A percentile compares a stretch with the other conserved stretches of the same genome.
phyloP scores from a whole-genome alignment of 2,113 vertebrate genomes.

The Callipepla californica region DNA sequence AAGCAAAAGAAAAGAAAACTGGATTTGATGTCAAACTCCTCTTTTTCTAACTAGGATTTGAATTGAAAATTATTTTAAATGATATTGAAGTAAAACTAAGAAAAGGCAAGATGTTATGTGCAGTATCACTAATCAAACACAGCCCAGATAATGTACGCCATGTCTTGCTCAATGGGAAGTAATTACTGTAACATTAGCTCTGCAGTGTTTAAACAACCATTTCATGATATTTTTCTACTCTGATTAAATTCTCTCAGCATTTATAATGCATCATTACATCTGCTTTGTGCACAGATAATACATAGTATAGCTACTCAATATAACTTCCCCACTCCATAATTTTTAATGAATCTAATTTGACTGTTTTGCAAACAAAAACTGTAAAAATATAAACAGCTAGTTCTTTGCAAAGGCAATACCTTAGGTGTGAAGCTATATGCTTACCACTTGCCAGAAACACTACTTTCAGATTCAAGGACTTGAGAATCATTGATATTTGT shows the following conservation, averaged over 20 bases:
- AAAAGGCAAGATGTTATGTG: constrained; percentile 70
- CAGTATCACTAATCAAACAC: constrained; percentile 78
- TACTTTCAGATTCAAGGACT: not conserved
- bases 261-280: constrained; percentile 85
- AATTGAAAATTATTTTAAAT: constrained; percentile 58
- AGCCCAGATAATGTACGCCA: constrained; percentile 65
- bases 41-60: constrained; percentile 22
- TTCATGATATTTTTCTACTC: constrained; percentile 81
- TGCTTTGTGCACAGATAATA: constrained; percentile 79
- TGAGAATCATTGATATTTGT: not conserved
- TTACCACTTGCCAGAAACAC: constrained; percentile 14
- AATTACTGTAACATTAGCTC: constrained; percentile 82
- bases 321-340: constrained; percentile 71
- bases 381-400: not conserved
- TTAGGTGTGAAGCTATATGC: constrained; percentile 50
- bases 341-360: constrained; percentile 80
- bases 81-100: constrained; percentile 59
- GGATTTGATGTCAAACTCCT: not conserved
- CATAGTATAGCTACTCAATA: constrained; percentile 70
- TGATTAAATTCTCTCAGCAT: constrained; percentile 81
- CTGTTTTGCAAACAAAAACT: constrained; percentile 69
- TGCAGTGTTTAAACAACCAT: constrained; percentile 84
- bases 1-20: not conserved
- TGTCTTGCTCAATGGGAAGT: constrained; percentile 75
- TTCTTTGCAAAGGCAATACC: constrained; percentile 45